Conservation (phyloP, 92 coral and sea anemone species). For the Anthopleura xanthogrammica region DNA sequence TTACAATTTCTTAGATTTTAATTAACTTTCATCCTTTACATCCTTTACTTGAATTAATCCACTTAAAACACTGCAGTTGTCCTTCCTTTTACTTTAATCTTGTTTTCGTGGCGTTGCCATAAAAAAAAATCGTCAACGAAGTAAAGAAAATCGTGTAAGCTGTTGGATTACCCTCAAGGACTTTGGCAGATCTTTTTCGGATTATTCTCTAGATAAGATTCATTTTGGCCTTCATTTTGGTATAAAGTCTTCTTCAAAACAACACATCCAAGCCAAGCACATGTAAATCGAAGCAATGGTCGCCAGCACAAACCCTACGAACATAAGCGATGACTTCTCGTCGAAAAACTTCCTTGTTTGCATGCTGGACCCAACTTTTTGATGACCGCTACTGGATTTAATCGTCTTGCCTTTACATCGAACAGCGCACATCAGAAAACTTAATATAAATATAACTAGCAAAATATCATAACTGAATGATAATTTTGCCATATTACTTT, state of each 20-base stretch:
- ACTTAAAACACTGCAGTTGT: too few species aligned
- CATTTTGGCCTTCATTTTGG: neutral
- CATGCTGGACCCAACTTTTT: neutral
- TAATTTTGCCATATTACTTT: neutral
- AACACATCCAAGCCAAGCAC: neutral
- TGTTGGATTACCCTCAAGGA: too few species aligned
- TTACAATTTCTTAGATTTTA: too few species aligned
- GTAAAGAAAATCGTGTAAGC: too few species aligned
- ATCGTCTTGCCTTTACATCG: neutral
- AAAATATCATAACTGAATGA: neutral
- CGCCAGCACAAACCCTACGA: neutral
- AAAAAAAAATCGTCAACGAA: too few species aligned
- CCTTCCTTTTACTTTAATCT: too few species aligned
- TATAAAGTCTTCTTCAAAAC: neutral
- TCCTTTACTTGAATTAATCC: too few species aligned
- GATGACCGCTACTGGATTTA: neutral
- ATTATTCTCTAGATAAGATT: too few species aligned
- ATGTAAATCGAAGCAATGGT: neutral
- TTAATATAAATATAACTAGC: neutral
- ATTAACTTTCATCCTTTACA: too few species aligned
- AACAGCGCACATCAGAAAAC: neutral
- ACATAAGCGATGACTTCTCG: neutral
- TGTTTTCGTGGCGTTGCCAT: too few species aligned
- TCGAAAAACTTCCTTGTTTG: neutral
- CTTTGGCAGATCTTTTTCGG: too few species aligned